Evolutionary conservation across 2,888 invertebrate species (phyloP).

Genomic region (Dexiosoma caninum): DNA sequence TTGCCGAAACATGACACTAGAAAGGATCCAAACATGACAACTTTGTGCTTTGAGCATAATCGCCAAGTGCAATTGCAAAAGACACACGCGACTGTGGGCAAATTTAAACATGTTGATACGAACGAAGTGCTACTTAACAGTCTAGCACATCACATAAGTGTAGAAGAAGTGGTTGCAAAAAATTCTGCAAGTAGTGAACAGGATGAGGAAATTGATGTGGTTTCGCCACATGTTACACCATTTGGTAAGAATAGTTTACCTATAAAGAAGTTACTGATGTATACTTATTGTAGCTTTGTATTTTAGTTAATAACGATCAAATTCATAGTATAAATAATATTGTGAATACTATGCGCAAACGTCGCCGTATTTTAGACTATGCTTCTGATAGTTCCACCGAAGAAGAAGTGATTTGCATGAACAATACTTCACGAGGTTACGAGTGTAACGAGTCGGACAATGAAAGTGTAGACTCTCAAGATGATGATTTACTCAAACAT

Average conservation of each 20-base stretch:
- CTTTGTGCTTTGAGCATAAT: constrained; percentile 85
- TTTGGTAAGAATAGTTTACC: constrained; percentile 79
- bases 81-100: constrained; percentile 80
- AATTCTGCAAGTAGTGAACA: constrained; percentile 70
- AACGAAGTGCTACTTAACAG: constrained; percentile 83
- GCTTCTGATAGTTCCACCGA: constrained; percentile 85
- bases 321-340: constrained; percentile 79
- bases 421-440: constrained; percentile 82
- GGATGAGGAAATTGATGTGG: constrained; percentile 79
- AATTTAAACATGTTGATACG: constrained; percentile 82
- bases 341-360: constrained; percentile 79
- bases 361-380: constrained; percentile 82
- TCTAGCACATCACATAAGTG: constrained; percentile 82
- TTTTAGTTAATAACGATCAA: constrained; percentile 73
- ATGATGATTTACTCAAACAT: constrained; percentile 87
- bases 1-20: constrained; percentile 86
- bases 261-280: not conserved
- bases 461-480: constrained; percentile 87
- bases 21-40: constrained; percentile 81
- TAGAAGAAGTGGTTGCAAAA: constrained; percentile 71
- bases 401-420: constrained; percentile 82
- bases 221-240: constrained; percentile 80
- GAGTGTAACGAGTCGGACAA: constrained; percentile 86
- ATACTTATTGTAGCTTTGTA: not conserved
- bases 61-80: constrained; percentile 82